A percentile compares a stretch with the other conserved stretches of the same genome.
Evolutionary conservation across 2,797 vertebrate species (phyloP).

Genomic region (Amblyopsis hoosieri): DNA sequence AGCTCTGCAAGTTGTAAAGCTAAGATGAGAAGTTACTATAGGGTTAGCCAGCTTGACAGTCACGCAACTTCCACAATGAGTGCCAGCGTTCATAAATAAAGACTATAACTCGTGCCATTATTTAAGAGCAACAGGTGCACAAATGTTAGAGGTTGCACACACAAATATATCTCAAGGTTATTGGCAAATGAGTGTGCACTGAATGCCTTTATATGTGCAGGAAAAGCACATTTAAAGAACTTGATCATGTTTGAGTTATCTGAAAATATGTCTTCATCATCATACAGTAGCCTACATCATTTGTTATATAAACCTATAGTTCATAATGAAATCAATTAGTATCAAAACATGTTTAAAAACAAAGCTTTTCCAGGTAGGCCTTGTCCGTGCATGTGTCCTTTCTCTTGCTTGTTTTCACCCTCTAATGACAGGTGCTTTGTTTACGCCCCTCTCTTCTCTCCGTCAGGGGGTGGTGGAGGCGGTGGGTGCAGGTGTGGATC

Average conservation of each 20-base stretch:
- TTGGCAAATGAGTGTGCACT: background rate
- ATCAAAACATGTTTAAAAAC: no score
- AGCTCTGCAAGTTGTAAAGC: slow-evolving; percentile 30
- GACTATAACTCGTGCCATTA: slow-evolving; percentile 30
- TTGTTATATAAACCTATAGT: no score
- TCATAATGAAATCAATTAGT: no score
- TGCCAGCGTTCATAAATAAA: slow-evolving; percentile 40
- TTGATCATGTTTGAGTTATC: background rate
- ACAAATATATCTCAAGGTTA: background rate
- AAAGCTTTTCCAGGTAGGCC: no score
- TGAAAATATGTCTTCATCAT: background rate
- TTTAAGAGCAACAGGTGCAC: slow-evolving; percentile 16
- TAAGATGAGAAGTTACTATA: slow-evolving; percentile 20
- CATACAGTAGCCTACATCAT: no score
- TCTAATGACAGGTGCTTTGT: slow-evolving; percentile 5
- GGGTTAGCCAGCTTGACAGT: slow-evolving; percentile 26
- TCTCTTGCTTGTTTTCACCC: background rate
- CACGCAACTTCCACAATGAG: slow-evolving; percentile 26
- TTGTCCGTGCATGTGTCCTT: no score
- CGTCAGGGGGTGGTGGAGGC: slow-evolving; percentile 81
- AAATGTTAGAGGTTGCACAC: slow-evolving; percentile 25
- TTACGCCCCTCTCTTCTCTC: slow-evolving; percentile 14
- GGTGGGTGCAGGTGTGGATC: slow-evolving; percentile 79
- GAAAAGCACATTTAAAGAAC: background rate
- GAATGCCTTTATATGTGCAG: background rate